Evolutionary conservation across 2,113 vertebrate genomes (phyloP).

Genomic region (Mustelus asterias): DNA sequence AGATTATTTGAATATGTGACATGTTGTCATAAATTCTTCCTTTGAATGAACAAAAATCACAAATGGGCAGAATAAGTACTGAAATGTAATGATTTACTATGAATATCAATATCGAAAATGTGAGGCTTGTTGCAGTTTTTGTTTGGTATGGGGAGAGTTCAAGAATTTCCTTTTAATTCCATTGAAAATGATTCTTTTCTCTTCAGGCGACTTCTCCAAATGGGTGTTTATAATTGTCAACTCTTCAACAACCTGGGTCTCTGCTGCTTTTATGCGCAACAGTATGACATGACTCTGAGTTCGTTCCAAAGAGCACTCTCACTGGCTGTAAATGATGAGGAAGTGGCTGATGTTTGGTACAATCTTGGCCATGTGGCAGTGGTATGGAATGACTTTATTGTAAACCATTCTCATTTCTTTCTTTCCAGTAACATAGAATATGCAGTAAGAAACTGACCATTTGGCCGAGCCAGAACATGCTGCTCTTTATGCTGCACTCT

Average conservation of each 20-base stretch:
- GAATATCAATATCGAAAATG: background rate
- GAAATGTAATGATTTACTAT: background rate
- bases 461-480: background rate
- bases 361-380: constrained; percentile 90
- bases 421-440: background rate
- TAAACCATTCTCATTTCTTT: background rate
- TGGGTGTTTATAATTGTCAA: constrained; percentile 95
- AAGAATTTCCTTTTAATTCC: background rate
- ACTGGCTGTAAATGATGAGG: constrained; percentile 77
- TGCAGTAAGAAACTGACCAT: too few species aligned
- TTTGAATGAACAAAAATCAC: background rate
- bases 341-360: constrained; percentile 92
- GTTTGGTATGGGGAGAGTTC: background rate
- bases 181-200: background rate
- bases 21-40: background rate
- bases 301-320: constrained; percentile 87
- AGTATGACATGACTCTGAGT: constrained; percentile 92
- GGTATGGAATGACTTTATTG: constrained; percentile 60
- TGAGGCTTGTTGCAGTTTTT: background rate
- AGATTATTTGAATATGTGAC: background rate
- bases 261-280: constrained; percentile 96
- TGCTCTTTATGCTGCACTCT: background rate
- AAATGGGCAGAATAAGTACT: background rate
- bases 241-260: constrained; percentile 96
- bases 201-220: constrained; percentile 83